phyloP scores from a whole-genome alignment of 2,888 invertebrate species.

The Dicranocentrus wangi region DNA sequence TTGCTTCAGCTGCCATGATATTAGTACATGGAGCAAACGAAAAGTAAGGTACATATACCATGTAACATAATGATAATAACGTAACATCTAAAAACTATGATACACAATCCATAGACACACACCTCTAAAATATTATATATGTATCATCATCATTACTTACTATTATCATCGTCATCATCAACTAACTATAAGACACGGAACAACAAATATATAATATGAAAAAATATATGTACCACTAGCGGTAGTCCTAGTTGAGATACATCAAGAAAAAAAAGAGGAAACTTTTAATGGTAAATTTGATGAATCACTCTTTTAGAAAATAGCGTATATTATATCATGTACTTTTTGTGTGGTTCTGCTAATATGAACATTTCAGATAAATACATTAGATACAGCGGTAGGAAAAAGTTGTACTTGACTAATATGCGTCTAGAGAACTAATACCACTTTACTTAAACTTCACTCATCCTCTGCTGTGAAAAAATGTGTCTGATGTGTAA shows the following conservation, averaged over 20 bases:
- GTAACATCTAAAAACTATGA: slow-evolving; percentile 15
- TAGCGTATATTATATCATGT: slow-evolving; percentile 63
- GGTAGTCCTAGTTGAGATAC: slow-evolving; percentile 35
- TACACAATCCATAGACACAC: slow-evolving; percentile 19
- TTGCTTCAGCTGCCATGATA: slow-evolving; percentile 45
- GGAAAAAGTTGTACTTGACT: slow-evolving; percentile 31
- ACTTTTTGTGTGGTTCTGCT: slow-evolving; percentile 60
- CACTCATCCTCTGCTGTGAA: slow-evolving; percentile 6
- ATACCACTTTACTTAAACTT: slow-evolving; percentile 28
- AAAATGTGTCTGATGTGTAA: slow-evolving; percentile 19
- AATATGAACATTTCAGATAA: slow-evolving; percentile 65
- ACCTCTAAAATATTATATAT: slow-evolving; percentile 50
- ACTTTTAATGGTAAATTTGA: slow-evolving; percentile 62
- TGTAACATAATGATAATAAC: slow-evolving; percentile 23
- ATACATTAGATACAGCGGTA: slow-evolving; percentile 47
- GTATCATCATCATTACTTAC: slow-evolving; percentile 53
- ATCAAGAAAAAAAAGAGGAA: slow-evolving; percentile 44
- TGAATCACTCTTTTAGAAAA: slow-evolving; percentile 66
- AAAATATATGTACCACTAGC: slow-evolving; percentile 33
- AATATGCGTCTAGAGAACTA: slow-evolving; percentile 37
- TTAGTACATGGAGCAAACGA: slow-evolving; percentile 38
- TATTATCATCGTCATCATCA: slow-evolving; percentile 53
- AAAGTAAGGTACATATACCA: slow-evolving; percentile 50
- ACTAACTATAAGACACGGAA: slow-evolving; percentile 61
- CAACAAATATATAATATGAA: slow-evolving; percentile 43